phyloP scores from a whole-genome alignment of 2,113 vertebrate species.

The Recurvirostra avosetta region DNA sequence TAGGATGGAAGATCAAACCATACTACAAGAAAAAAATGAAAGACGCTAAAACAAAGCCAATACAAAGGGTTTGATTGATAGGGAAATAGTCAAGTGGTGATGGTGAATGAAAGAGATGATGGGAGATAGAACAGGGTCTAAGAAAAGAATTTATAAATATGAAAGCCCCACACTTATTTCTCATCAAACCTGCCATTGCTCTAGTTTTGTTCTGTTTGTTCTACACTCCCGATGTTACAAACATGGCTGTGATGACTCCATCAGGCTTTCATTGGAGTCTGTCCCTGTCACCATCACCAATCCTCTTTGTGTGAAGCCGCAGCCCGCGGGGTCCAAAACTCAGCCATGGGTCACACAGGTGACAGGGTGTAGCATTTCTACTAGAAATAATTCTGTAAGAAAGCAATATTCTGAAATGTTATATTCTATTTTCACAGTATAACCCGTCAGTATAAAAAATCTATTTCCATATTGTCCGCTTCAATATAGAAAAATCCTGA shows the following conservation, averaged over 20 bases:
- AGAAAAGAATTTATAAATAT: not conserved
- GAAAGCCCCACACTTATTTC: not conserved
- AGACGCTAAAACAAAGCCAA: not conserved
- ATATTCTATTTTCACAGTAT: not conserved
- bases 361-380: not conserved
- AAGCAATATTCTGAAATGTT: not conserved
- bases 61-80: not conserved
- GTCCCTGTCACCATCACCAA: not conserved
- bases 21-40: not conserved
- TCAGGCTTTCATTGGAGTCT: not conserved
- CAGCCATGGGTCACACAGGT: accelerated
- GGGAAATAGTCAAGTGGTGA: not conserved
- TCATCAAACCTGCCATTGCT: not conserved
- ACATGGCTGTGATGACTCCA: not conserved
- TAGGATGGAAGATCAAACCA: not conserved
- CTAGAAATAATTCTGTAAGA: not conserved
- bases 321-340: not conserved
- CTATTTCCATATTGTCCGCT: not conserved
- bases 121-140: not conserved
- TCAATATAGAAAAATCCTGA: not conserved
- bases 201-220: not conserved
- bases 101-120: not conserved
- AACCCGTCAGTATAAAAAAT: not conserved
- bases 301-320: not conserved
- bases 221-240: not conserved